Evolutionary conservation across 2,888 invertebrate species (phyloP).

Genomic region (Caenorhabditis sulstoni): DNA sequence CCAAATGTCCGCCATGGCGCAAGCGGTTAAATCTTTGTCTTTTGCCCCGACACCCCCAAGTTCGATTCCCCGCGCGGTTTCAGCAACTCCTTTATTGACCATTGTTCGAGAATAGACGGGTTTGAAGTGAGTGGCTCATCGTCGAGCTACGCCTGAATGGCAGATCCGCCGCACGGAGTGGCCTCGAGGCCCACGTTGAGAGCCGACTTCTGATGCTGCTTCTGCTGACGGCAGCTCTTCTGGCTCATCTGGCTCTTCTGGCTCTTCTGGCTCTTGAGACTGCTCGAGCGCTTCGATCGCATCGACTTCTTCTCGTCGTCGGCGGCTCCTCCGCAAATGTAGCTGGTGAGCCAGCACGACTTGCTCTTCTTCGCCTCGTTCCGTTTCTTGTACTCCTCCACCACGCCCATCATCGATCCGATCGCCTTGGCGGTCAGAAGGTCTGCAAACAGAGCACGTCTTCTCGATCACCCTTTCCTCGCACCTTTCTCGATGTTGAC

Average conservation of each 20-base stretch:
- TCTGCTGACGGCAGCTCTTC: conserved; percentile 27
- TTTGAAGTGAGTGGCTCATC: too few species aligned
- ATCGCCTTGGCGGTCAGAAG: conserved; percentile 51
- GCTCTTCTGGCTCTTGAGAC: conserved; percentile 19
- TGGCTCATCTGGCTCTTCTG: background rate
- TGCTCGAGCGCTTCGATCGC: conserved; percentile 27
- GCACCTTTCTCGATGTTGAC: conserved; percentile 56
- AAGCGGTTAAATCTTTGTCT: too few species aligned
- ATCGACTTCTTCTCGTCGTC: conserved; percentile 30
- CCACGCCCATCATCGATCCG: conserved; percentile 49
- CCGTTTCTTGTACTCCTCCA: conserved; percentile 42
- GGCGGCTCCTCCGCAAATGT: conserved; percentile 23
- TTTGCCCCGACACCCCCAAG: too few species aligned
- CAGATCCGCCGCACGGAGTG: conserved; percentile 53
- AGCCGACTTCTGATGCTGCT: conserved; percentile 8
- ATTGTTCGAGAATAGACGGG: too few species aligned
- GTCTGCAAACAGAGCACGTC: conserved; percentile 21
- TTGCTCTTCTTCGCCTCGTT: conserved; percentile 5
- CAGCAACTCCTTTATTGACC: too few species aligned
- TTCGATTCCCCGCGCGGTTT: too few species aligned
- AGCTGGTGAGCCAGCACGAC: conserved; percentile 53
- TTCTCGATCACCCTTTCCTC: background rate
- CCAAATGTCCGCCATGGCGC: too few species aligned
- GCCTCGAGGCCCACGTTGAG: conserved; percentile 50
- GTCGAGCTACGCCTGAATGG: conserved; percentile 46